Evolutionary conservation across 2,113 vertebrate genomes (phyloP), one percentile per base, ranked within the genome.

Genomic region (Vireo altiloquus): DNA sequence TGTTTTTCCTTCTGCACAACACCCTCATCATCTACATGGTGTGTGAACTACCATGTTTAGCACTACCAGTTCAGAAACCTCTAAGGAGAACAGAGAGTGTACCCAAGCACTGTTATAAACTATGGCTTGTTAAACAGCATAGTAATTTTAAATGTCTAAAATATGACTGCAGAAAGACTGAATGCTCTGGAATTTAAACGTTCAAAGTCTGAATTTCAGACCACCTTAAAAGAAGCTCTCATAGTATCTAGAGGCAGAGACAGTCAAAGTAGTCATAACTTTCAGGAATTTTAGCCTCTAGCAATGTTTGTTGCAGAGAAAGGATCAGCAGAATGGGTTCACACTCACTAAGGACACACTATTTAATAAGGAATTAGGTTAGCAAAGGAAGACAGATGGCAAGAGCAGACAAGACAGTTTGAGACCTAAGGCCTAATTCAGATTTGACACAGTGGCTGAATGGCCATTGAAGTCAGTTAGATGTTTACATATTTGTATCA

Each of bases 261-360:
- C 83, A 90, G 52, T 77, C 33, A 71, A 89, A 75, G 52, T 27
- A 75, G 30, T 91, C 11, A 59, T 91, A 91, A 94, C 44, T 95
- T 92, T 84, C 53, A 91, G 83, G 92, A 95, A 95, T 96, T 94
- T 94, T 89, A 89, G 81, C 94, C 81, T 84, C 78, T 39, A 65
- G 93, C 95, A 89, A 27, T 49, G 30, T 87, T 95, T 85, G 31
- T 80, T 71, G 52, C 71, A 88, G 68, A 44, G 69, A 84, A 91
- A 89, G 64, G 52, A 81, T 66, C 56, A 49, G 50, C 40, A 37
- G 69, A 78, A 87, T 66, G 76, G 31, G 40, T 71, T 94, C 33
- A 35, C 8, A 8, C 63, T 68, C 47, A 71, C n/a, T 78, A 65
- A 3, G 5, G 72, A 75, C 47, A 74, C 22, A 30, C 33, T 81